Base-by-base conservation (phyloP, 2,113 vertebrate genomes). In the Platycercus adscitus region DNA sequence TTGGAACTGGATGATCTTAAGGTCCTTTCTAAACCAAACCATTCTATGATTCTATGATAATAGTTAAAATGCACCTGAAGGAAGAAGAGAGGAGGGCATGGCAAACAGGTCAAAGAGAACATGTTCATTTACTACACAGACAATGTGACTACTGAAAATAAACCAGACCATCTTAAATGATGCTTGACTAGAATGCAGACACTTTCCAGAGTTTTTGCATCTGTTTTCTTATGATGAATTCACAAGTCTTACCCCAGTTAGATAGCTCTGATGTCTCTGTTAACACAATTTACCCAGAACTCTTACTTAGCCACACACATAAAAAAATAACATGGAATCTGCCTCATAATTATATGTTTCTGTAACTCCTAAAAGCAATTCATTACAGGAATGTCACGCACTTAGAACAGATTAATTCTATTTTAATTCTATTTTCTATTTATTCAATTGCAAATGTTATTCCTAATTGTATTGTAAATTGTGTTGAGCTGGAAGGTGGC, bases 391-490 rank as follows among this genome's bases (percentile, higher is more conserved):
- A 97, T 94, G 94, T 94, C 56, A 37, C 49, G 9, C 83, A 78
- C 96, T 96, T 95, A 94, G 78, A 97, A 96, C 90, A 97, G 90
- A 98, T 97, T 95, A 98, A 97, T 98, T 98, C 83, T 97, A 72
- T 97, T 98, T 98, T 97, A 98, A 97, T 98, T 98, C 83, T 97
- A 75, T 97, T 98, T 98, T 95, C 96, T 97, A 86, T 97, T 97
- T 96, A 97, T 95, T 93, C 92, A 97, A 93, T 97, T 98, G 93
- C 84, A 92, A 96, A 90, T 82, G 77, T 95, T 23, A 0, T 86
- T 96, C 85, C 77, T 95, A 92, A 96, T 90, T 89, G 90, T 73
- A 72, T 93, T 95, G 66, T 92, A 96, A 96, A 94, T 91, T 89
- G 81, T 84, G 56, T 80, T 3, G 18, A 91, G 78, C 66, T 77